These are phyloP conservation scores for Ceratina australensis DNA, from an alignment of 1,140 invertebrate genomes.

Conservation along the genomic window DNA sequence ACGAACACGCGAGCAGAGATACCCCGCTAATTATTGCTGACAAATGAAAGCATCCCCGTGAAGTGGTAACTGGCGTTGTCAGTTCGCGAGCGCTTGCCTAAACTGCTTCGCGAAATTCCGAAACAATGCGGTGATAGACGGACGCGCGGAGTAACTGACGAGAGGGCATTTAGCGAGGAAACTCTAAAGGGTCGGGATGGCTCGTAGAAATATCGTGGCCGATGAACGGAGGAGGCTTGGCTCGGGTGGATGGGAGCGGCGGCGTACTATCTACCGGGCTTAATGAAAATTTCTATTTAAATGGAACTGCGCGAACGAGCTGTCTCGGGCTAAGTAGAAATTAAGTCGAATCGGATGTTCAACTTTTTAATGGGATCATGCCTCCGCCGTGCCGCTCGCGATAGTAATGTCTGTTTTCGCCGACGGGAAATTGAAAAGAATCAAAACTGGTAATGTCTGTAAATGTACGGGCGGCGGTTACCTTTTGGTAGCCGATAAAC, in stretches of 20 bases:
- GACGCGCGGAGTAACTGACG: conserved; percentile 15
- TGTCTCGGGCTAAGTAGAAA: conserved; percentile 51
- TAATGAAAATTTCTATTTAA: conserved; percentile 61
- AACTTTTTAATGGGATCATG: conserved; percentile 68
- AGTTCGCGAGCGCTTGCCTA: conserved; percentile 14
- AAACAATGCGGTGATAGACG: conserved; percentile 12
- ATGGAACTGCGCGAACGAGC: conserved; percentile 37
- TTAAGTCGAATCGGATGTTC: conserved; percentile 54
- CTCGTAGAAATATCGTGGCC: not conserved
- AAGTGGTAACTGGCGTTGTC: conserved; percentile 34
- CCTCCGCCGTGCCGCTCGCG: conserved; percentile 53
- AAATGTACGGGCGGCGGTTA: conserved; percentile 41
- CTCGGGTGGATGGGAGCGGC: too few species aligned
- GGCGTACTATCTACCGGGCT: too few species aligned
- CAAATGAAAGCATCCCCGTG: conserved; percentile 17
- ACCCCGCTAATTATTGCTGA: conserved; percentile 27
- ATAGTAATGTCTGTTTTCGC: too few species aligned
- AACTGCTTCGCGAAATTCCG: conserved; percentile 8
- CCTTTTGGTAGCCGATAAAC: conserved; percentile 62
- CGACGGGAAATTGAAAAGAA: too few species aligned
- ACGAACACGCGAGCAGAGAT: not conserved
- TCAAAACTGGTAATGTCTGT: too few species aligned
- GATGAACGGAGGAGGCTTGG: not conserved
- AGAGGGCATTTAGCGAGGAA: conserved; percentile 25
- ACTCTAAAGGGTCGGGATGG: too few species aligned